Base-by-base conservation (phyloP, 1,140 invertebrate species). In the Drosophila truncata region DNA sequence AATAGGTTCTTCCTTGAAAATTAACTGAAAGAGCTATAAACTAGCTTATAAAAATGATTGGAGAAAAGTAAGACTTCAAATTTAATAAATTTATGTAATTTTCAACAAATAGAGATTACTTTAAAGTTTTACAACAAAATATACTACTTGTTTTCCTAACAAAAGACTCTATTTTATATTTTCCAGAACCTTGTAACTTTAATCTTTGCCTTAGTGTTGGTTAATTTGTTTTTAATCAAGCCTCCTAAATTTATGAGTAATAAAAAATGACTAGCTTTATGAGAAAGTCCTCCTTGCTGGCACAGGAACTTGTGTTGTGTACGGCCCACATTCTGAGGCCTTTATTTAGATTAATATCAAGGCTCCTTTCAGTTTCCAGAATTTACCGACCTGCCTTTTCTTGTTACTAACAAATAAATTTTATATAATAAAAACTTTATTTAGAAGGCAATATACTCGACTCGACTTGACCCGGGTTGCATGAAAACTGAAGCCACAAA, bases 401-500 rank as follows among this genome's bases (percentile, higher is more conserved):
- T 59, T 72, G 66, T 72, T 72, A 50, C 47, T 35, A 29, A 42
- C 54, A 72, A 72, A 72, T 59, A 72, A 72, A 73, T 74, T 74
- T 37, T 33, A 39, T 62, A 46, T 50, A 60, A 61, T 70, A 73
- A 62, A 55, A 65, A 50, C 29, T 76, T 80, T 69, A 58, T 77
- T 81, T 81, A 46, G 59, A 84, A 80, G 59, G 77, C 77, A 84
- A 77, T 84, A 71, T 84, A 66, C 64, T 54, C 13, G 31, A 35
- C 35, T 11, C 63, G 57, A 54, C 57, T 8, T 44, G 41, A 44
- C 35, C 13, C 59, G 50, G 37, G 44, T 29, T 76, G 72, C 60
- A 58, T 58, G 58, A 54, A 47, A 63, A 81, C 42, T 72, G 55
- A 54, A 58, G 77, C 83, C 80, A 83, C 76, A 88, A 80, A 87